Base-by-base conservation (phyloP, 2,888 invertebrate species). In the Clivina fossor region DNA sequence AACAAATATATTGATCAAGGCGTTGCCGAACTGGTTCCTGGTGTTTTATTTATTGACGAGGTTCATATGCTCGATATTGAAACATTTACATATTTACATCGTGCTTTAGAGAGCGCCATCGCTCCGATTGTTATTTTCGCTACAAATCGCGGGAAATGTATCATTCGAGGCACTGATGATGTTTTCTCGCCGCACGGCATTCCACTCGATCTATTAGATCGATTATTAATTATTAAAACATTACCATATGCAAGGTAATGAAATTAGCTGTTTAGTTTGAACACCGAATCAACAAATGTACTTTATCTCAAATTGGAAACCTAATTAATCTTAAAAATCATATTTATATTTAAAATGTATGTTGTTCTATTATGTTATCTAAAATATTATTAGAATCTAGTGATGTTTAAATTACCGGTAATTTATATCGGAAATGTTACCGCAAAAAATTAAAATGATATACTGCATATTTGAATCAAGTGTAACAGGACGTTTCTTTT, bases 51-150 rank as follows among this genome's bases (percentile, higher is more conserved):
- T 69, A 93, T 99, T 66, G 99, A 96, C 71, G 95, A 96, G 75
- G 94, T 98, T 2, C 99, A 99, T 72, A 99, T 99, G 98, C 76
- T 99, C 50, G 99, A 99, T 69, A 90, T 99, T 64, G 99, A 99
- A 77, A 98, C 98, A 13, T 99, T 99, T 71, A 98, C 99, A 0
- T 99, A 98, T 74, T 80, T 99, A 18, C 98, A 99, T 70, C 84
- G 97, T 62, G 98, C 98, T 0, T 76, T 99, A 15, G 99, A 99
- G 74, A 95, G 95, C 26, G 90, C 94, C 1, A 93, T 99, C 61
- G 93, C 97, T 0, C 97, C 98, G 0, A 97, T 98, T 64, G 97
- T 98, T 11, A 94, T 98, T 63, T 97, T 98, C 72, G 99, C 99
- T 4, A 98, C 99, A 2, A 99, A 99, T 74, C 82, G 99, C 66